These are phyloP conservation scores for Columba livia DNA, from an alignment of 2,113 vertebrate genomes.

Conservation along the genomic window DNA sequence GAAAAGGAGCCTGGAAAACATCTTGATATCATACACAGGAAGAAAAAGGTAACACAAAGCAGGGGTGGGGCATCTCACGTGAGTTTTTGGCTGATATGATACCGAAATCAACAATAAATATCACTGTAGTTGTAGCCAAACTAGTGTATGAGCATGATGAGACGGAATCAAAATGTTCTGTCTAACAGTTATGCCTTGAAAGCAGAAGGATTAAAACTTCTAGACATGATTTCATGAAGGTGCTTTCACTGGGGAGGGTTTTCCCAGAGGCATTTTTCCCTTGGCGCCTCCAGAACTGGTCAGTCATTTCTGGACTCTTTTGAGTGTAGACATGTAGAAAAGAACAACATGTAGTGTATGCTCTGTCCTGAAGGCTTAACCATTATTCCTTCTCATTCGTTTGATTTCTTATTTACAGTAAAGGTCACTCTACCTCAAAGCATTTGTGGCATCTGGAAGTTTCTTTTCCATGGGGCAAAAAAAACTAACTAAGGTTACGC, in stretches of 20 bases:
- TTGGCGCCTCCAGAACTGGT: neutral
- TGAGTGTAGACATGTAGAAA: neutral
- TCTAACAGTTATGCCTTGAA: too few relatives aligned
- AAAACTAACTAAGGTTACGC: neutral
- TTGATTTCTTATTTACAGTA: neutral
- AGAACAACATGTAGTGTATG: neutral
- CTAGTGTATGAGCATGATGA: fast-evolving
- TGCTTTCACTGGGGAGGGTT: neutral
- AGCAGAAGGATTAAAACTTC: neutral
- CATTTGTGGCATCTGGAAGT: neutral
- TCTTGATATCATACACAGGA: neutral
- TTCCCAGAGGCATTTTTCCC: neutral
- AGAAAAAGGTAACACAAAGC: neutral
- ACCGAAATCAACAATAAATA: fast-evolving
- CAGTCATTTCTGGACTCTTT: fast-evolving
- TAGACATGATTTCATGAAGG: fast-evolving
- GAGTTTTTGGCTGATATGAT: neutral
- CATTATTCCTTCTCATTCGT: neutral
- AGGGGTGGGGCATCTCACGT: too few relatives aligned
- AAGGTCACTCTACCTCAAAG: neutral
- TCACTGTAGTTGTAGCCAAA: neutral
- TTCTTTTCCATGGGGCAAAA: neutral
- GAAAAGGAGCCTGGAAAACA: too few relatives aligned
- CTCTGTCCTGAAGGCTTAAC: neutral
- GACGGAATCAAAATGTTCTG: neutral